A percentile compares a stretch with the other conserved stretches of the same genome.
Conservation (phyloP, 1,140 invertebrate genomes). For the Aphis craccivora region DNA sequence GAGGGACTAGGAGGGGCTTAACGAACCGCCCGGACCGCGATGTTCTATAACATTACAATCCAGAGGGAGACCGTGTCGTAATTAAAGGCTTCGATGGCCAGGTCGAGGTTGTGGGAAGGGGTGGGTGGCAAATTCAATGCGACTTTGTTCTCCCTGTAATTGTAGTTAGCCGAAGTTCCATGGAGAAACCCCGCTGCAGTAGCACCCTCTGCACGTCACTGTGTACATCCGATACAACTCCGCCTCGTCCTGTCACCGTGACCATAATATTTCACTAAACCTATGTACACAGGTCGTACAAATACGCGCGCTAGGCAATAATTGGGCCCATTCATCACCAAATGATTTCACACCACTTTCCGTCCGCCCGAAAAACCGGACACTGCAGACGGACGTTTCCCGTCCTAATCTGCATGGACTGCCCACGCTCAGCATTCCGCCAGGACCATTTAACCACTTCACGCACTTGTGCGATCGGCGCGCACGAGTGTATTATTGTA, state of each 20-base stretch:
- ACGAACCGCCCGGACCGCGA: constrained; percentile 34
- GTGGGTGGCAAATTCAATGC: not conserved
- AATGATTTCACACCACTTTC: constrained; percentile 14
- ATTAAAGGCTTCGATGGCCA: constrained; percentile 54
- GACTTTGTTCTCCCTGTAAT: constrained; percentile 55
- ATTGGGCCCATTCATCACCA: constrained; percentile 26
- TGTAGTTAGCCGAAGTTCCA: constrained; percentile 24
- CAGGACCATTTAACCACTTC: not conserved
- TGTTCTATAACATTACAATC: constrained; percentile 36
- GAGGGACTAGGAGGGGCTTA: not conserved
- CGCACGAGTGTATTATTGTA: not conserved
- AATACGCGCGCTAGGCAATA: not conserved
- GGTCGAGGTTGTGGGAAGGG: not conserved
- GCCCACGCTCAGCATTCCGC: not conserved
- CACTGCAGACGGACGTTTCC: not conserved
- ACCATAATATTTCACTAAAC: constrained; percentile 9
- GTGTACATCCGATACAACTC: constrained; percentile 8
- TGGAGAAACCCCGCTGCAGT: not conserved
- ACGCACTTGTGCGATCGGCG: not conserved
- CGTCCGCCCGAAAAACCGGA: not conserved
- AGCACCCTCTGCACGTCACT: not conserved
- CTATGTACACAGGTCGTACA: not conserved
- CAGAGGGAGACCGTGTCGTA: constrained; percentile 35
- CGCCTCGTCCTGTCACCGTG: not conserved
- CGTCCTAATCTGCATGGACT: constrained; percentile 11